A percentile compares a stretch with the other conserved stretches of the same genome.
phyloP scores from a whole-genome alignment of 2,797 vertebrate species.

The Myotis daubentonii region DNA sequence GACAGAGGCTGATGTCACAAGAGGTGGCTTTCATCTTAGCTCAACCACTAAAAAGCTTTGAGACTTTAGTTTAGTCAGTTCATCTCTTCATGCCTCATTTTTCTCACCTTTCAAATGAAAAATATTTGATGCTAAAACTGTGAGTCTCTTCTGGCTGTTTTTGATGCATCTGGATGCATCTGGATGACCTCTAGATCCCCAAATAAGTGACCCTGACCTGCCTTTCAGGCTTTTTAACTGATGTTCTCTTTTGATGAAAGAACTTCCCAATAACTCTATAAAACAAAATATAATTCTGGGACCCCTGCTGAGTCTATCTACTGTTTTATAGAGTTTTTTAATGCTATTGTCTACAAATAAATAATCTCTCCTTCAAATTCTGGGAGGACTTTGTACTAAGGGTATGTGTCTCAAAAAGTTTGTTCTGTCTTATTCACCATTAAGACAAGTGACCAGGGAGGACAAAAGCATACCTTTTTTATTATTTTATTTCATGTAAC shows the following conservation, averaged over 20 bases:
- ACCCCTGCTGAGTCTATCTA: neutral
- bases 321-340: neutral
- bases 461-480: neutral
- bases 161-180: neutral
- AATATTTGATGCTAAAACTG: neutral
- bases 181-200: neutral
- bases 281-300: neutral
- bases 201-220: neutral
- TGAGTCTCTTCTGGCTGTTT: neutral
- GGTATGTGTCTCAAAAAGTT: neutral
- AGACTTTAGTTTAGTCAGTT: neutral
- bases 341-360: neutral
- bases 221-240: neutral
- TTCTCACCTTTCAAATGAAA: constrained; percentile 39
- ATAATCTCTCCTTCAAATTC: neutral
- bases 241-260: neutral
- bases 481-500: neutral
- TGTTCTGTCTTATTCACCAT: neutral
- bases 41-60: neutral
- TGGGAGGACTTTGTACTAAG: neutral
- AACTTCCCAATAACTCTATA: neutral
- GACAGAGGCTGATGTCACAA: neutral
- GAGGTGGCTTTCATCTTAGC: neutral
- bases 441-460: neutral
- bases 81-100: neutral